phyloP scores from a whole-genome alignment of 2,797 vertebrate species.

The Anguilla pacifica region DNA sequence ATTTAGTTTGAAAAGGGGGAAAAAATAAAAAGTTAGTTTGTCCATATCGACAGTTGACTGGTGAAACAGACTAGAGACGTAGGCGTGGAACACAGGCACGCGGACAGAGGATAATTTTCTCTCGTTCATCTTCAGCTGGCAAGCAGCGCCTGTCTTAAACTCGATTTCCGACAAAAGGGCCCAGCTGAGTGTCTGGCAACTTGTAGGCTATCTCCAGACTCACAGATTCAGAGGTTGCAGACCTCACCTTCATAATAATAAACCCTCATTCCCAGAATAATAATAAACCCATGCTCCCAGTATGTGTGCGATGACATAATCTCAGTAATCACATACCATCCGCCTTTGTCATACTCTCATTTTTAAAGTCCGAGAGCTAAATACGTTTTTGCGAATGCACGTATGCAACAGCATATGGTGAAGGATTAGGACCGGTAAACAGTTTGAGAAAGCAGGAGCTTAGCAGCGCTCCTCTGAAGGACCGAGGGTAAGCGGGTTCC shows the following conservation, averaged over 20 bases:
- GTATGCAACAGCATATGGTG: neutral
- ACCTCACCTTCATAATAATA: neutral
- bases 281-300: neutral
- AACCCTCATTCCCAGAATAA: neutral
- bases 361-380: neutral
- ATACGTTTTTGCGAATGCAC: neutral
- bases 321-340: neutral
- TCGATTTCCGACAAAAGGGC: neutral
- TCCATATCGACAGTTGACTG: neutral
- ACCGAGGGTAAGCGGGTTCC: neutral
- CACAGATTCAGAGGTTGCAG: neutral
- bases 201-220: neutral
- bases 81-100: neutral
- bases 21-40: neutral
- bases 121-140: neutral
- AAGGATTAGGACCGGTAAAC: neutral
- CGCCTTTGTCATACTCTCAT: neutral
- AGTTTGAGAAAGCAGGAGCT: constrained; percentile 5
- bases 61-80: neutral
- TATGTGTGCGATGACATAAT: neutral
- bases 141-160: neutral
- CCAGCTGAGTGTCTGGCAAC: neutral
- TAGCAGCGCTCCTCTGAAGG: neutral
- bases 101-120: neutral
- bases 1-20: neutral